These are phyloP conservation scores for Pasiphila rectangulata DNA, from an alignment of 2,888 invertebrate species.

Conservation along the genomic window DNA sequence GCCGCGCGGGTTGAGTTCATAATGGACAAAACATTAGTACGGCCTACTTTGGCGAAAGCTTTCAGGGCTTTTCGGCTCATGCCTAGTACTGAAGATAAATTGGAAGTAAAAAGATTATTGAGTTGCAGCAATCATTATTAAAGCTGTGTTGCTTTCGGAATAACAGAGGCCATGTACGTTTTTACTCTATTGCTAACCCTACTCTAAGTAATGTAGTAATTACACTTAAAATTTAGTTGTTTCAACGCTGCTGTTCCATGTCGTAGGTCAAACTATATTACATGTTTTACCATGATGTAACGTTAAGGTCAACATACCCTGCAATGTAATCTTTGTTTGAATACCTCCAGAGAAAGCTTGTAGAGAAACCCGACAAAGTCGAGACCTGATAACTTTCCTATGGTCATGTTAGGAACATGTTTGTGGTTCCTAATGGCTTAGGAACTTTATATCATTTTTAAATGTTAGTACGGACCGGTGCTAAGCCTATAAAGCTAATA, in stretches of 20 bases:
- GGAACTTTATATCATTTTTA: slow-evolving; percentile 33
- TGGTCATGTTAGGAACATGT: slow-evolving; percentile 40
- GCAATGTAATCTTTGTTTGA: slow-evolving; percentile 6
- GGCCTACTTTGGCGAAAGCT: slow-evolving; percentile 70
- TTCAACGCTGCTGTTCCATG: not conserved
- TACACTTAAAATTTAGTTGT: no score
- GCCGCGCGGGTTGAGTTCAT: slow-evolving; percentile 53
- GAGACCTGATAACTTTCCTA: slow-evolving; percentile 63
- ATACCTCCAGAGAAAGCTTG: slow-evolving; percentile 54
- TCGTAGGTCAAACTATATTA: slow-evolving; percentile 1
- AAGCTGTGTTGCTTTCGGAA: slow-evolving; percentile 5
- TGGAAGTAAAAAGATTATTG: slow-evolving; percentile 36
- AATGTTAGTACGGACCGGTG: not conserved
- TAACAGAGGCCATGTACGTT: not conserved
- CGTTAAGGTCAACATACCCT: not conserved
- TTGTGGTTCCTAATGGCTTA: slow-evolving; percentile 46
- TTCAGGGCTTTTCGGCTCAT: slow-evolving; percentile 62
- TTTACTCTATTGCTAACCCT: not conserved
- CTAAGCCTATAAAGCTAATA: no score
- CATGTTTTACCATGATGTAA: not conserved
- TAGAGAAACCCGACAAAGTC: slow-evolving; percentile 65
- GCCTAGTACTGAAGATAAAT: slow-evolving; percentile 49
- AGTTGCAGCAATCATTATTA: slow-evolving; percentile 17
- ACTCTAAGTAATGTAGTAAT: not conserved
- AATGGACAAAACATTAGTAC: slow-evolving; percentile 75